phyloP scores from a whole-genome alignment of 1,140 invertebrate species.

The Heliconius eleuchia region DNA sequence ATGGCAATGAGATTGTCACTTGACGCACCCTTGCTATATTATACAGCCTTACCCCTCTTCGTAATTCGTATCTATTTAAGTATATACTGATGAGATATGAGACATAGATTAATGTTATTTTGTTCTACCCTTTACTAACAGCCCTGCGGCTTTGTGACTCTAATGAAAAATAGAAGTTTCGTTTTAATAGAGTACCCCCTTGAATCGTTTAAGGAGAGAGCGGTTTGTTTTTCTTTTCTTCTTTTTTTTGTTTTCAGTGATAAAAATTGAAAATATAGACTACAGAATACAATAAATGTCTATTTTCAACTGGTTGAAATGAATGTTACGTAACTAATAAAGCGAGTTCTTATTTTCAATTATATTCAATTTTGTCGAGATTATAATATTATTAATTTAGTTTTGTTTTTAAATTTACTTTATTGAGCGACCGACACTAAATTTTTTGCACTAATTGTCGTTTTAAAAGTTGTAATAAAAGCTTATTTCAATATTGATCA shows the following conservation, averaged over 20 bases:
- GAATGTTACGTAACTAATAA: no score
- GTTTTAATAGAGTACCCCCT: slow-evolving; percentile 8
- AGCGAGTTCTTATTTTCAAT: no score
- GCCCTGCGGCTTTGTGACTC: slow-evolving; percentile 6
- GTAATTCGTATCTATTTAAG: slow-evolving; percentile 48
- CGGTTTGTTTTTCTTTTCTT: background rate
- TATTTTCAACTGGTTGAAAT: no score
- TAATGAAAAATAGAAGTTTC: slow-evolving; percentile 3
- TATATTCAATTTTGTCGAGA: no score
- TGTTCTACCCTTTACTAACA: slow-evolving; percentile 1
- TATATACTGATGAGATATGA: slow-evolving; percentile 24
- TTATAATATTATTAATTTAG: no score
- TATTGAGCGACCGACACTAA: no score
- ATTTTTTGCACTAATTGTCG: no score
- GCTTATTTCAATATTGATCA: background rate
- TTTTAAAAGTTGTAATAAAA: no score
- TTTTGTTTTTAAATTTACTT: no score
- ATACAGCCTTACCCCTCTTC: slow-evolving; percentile 54
- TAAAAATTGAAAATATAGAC: no score
- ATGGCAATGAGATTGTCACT: slow-evolving; percentile 63
- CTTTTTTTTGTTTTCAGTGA: no score
- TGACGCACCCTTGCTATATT: slow-evolving; percentile 76
- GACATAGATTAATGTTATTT: slow-evolving; percentile 13
- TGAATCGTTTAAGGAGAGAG: background rate
- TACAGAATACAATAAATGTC: background rate